phyloP scores from a whole-genome alignment of 2,888 invertebrate species.

The Andrena dorsata region DNA sequence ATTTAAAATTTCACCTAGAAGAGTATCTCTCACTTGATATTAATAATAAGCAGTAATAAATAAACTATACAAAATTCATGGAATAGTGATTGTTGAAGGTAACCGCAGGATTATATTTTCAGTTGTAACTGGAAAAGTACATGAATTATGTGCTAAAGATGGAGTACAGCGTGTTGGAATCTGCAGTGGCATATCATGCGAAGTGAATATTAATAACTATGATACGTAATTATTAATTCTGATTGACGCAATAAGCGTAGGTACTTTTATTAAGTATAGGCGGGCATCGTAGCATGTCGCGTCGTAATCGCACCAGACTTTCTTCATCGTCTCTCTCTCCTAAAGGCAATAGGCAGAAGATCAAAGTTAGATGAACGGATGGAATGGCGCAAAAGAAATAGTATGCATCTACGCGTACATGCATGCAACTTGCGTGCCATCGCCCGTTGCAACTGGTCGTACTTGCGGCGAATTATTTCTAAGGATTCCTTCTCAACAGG shows the following conservation, averaged over 20 bases:
- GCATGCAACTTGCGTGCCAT: slow-evolving; percentile 15
- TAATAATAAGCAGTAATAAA: too few species aligned
- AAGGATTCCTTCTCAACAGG: neutral
- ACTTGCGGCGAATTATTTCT: slow-evolving; percentile 22
- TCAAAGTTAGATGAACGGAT: neutral
- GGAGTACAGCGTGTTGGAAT: too few species aligned
- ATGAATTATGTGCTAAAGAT: too few species aligned
- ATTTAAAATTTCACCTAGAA: too few species aligned
- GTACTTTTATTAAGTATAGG: neutral
- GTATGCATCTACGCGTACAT: slow-evolving; percentile 15
- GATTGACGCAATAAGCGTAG: slow-evolving; percentile 5
- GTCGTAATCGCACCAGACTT: neutral
- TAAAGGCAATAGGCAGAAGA: neutral
- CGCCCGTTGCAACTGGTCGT: slow-evolving; percentile 36
- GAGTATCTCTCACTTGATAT: too few species aligned
- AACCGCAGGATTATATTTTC: too few species aligned
- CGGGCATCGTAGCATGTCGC: neutral
- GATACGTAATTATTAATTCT: neutral
- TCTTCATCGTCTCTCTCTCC: neutral
- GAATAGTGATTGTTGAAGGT: too few species aligned
- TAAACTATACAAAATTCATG: too few species aligned
- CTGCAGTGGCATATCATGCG: too few species aligned
- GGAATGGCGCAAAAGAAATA: neutral
- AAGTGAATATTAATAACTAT: too few species aligned
- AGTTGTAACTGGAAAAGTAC: too few species aligned